These are phyloP conservation scores for Ficedula albicollis DNA, from an alignment of 2,797 vertebrate species.

Conservation along the genomic window DNA sequence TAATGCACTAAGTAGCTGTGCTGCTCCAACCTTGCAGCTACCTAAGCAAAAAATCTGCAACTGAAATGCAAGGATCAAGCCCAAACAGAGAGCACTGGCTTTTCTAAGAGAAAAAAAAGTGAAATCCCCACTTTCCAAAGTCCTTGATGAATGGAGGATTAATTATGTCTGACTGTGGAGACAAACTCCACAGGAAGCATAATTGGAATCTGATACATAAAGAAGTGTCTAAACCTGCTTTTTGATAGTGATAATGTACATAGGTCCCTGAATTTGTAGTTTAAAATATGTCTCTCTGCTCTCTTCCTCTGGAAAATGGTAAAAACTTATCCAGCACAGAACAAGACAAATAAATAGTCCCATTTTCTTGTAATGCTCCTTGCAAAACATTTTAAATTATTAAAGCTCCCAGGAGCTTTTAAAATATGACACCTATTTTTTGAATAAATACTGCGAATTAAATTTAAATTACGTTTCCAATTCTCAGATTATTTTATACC, in stretches of 20 bases:
- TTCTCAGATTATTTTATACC: background rate
- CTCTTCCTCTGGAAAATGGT: background rate
- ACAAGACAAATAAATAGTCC: background rate
- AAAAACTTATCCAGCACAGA: background rate
- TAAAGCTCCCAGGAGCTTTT: background rate
- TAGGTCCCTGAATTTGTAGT: background rate
- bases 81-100: background rate
- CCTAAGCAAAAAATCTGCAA: background rate
- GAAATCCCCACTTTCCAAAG: background rate
- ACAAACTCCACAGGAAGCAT: background rate
- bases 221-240: background rate
- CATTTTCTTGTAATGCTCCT: background rate
- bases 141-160: background rate
- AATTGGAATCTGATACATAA: background rate
- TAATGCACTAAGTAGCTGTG: fast-evolving
- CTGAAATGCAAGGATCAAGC: background rate
- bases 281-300: background rate
- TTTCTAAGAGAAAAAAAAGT: background rate
- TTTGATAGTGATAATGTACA: background rate
- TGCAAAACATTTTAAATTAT: background rate
- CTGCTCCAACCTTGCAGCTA: background rate
- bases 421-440: background rate
- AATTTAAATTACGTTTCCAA: background rate
- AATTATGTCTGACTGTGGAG: background rate
- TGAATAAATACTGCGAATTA: background rate